Percentiles rank a stretch among this genome's conserved stretches.
These are phyloP conservation scores for Percopsis transmontana DNA, from an alignment of 2,113 vertebrate genomes.

Conservation along the genomic window DNA sequence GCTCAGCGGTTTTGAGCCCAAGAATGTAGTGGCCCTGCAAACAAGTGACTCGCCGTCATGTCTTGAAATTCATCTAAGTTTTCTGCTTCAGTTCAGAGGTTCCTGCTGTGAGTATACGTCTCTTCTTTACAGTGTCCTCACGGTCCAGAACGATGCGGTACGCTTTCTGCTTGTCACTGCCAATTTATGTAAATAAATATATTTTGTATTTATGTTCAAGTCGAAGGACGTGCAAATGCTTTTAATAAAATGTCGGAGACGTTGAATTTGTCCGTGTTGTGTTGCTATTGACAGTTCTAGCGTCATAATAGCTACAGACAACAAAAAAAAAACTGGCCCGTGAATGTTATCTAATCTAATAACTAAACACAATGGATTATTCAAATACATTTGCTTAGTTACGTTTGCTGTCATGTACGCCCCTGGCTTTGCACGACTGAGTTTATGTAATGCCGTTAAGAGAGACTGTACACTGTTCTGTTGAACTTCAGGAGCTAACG, in stretches of 20 bases:
- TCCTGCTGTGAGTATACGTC: background rate
- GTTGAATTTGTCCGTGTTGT: slow-evolving; percentile 20
- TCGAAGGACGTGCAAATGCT: slow-evolving; percentile 66
- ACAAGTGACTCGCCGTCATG: too few species aligned
- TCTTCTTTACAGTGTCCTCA: slow-evolving; percentile 20
- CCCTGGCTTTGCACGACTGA: slow-evolving; percentile 19
- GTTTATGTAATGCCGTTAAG: slow-evolving; percentile 17
- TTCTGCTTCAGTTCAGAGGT: too few species aligned
- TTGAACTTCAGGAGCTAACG: background rate
- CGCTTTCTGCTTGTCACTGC: slow-evolving; percentile 68
- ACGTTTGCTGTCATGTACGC: too few species aligned
- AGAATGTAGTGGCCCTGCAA: too few species aligned
- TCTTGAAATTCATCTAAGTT: slow-evolving; percentile 36
- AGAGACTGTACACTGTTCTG: background rate
- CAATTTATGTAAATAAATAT: slow-evolving; percentile 73
- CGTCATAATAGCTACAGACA: background rate
- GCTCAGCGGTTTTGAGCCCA: slow-evolving; percentile 39
- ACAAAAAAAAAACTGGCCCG: background rate
- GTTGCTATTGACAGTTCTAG: background rate
- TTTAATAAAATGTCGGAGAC: slow-evolving; percentile 78
- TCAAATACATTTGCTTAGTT: too few species aligned
- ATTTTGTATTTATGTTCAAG: slow-evolving; percentile 81
- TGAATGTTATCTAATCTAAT: too few species aligned
- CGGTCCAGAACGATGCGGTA: slow-evolving; percentile 51
- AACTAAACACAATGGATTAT: too few species aligned